Evolutionary conservation across 2,797 vertebrate species (phyloP), one percentile per base, ranked within the genome.

Genomic region (Tokudaia tokunoshimensis): DNA sequence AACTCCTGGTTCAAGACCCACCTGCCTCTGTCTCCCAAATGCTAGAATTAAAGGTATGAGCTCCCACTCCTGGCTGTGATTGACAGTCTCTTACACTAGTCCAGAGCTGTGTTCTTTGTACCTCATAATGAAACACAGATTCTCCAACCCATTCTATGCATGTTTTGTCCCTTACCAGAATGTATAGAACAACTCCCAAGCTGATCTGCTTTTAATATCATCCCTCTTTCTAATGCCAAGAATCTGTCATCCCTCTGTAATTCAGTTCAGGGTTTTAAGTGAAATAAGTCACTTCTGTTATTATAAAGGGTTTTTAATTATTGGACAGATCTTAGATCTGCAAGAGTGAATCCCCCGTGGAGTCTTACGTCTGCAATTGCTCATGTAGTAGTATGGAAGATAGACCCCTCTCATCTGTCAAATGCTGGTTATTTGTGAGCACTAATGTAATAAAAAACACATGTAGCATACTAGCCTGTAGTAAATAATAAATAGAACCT

Each of bases 381-480:
- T 94, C 34, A 1, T 15, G 57, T 29, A 22, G 79, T 80, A 76
- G 67, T 67, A 63, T 79, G 19, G 44, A 37, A 93, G 63, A 92
- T 15, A 83, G 93, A 83, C 37, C 91, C 92, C 70, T 65, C 61
- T 72, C 37, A 0, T 83, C 85, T 95, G 79, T 91, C 94, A 83
- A 20, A n/a, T 65, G 34, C 52, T 55, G 52, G 80, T 83, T 91
- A 91, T 74, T 94, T 94, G 74, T 85, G 22, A 94, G 59, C 26
- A 12, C 55, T 65, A 12, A 89, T 89, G 50, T 93, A 95, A 91
- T 96, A 67, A 67, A 72, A 94, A 96, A 44, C 95, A 92, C 24
- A 91, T 52, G 89, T 83, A 90, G 78, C 65, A 57, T 22, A 34
- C 82, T 90, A 80, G 78, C 72, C 57, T 50, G 3, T 44, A 67